These are phyloP conservation scores for Erannis defoliaria DNA, from an alignment of 2,888 invertebrate species.

Conservation along the genomic window DNA sequence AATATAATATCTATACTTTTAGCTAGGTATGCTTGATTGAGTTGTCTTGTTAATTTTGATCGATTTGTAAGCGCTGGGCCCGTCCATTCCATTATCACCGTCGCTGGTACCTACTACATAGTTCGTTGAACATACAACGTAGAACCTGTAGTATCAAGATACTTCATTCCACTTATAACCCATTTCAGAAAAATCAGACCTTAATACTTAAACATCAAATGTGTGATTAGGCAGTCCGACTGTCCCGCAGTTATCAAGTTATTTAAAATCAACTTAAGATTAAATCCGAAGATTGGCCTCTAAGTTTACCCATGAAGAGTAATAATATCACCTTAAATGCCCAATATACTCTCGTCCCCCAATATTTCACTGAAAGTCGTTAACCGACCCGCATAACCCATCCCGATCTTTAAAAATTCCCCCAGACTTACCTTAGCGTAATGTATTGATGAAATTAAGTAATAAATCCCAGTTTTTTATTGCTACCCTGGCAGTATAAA, in stretches of 20 bases:
- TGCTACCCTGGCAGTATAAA: conserved; percentile 53
- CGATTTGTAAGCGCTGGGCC: too few relatives aligned
- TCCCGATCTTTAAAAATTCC: conserved; percentile 40
- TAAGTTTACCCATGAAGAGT: neutral
- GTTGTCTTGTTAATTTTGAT: too few relatives aligned
- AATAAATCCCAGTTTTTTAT: conserved; percentile 55
- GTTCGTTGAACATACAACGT: too few relatives aligned
- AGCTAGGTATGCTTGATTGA: too few relatives aligned
- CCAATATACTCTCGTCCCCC: conserved; percentile 15
- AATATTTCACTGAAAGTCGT: conserved; percentile 36
- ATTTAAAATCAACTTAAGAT: neutral
- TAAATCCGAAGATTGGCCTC: neutral
- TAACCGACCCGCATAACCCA: conserved; percentile 37
- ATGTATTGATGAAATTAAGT: conserved; percentile 49
- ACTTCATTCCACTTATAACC: too few relatives aligned
- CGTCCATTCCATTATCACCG: too few relatives aligned
- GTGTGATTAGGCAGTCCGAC: too few relatives aligned
- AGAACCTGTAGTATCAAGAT: too few relatives aligned
- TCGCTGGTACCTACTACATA: too few relatives aligned
- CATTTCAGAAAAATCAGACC: too few relatives aligned
- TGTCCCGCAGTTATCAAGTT: neutral
- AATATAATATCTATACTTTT: too few relatives aligned
- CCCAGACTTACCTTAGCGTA: conserved; percentile 40
- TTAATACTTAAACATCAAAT: too few relatives aligned
- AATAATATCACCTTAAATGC: neutral